Conservation (phyloP, 2,888 invertebrate species). For the Pandemis cinnamomeana region DNA sequence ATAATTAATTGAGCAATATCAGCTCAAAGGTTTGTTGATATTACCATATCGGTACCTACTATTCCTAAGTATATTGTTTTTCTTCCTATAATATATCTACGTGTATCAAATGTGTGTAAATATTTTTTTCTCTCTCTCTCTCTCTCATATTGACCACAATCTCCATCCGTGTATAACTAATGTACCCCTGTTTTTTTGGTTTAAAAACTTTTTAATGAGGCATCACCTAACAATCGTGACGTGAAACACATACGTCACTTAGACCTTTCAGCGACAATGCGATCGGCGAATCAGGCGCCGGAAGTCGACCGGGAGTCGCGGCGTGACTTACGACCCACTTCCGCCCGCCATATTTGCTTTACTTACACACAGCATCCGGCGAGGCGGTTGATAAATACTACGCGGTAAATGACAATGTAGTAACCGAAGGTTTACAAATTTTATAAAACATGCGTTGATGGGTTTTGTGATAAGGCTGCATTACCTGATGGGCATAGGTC, state of each 20-base stretch:
- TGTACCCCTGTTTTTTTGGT: too few species aligned
- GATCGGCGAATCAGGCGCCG: conserved; percentile 61
- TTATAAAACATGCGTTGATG: background rate
- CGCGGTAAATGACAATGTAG: conserved; percentile 33
- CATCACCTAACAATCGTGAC: background rate
- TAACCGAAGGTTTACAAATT: background rate
- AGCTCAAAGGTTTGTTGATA: too few species aligned
- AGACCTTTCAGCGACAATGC: conserved; percentile 28
- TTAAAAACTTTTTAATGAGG: conserved; percentile 1
- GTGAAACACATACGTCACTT: conserved; percentile 28
- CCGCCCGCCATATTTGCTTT: conserved; percentile 80
- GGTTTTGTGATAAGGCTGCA: too few species aligned
- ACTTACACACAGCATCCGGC: conserved; percentile 66
- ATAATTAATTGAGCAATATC: too few species aligned
- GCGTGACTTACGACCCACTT: conserved; percentile 81
- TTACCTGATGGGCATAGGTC: too few species aligned
- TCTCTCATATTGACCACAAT: too few species aligned
- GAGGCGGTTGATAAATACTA: conserved; percentile 53
- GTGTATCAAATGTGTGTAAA: too few species aligned
- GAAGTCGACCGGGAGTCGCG: conserved; percentile 69
- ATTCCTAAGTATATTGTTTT: too few species aligned
- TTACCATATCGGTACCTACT: too few species aligned
- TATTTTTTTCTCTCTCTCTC: too few species aligned
- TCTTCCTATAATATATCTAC: too few species aligned
- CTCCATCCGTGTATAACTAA: background rate